Conservation (phyloP, 2,113 vertebrate species). For the Saguinus midas region DNA sequence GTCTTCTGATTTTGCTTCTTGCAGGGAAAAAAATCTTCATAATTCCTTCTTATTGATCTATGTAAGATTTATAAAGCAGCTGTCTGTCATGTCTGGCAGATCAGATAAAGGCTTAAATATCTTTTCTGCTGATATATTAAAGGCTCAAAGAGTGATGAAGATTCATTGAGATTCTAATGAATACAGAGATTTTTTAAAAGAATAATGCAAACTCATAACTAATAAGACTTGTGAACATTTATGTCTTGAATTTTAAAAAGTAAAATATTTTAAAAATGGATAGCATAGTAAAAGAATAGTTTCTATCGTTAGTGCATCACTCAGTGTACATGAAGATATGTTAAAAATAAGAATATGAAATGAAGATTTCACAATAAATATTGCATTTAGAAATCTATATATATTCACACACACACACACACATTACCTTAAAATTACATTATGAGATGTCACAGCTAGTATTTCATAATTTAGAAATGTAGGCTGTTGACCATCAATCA, state of each 20-base stretch:
- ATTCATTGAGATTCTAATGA: not conserved
- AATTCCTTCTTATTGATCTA: not conserved
- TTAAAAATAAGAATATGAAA: not conserved
- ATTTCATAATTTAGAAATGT: not conserved
- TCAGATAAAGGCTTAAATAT: not conserved
- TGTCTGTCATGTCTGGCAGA: not conserved
- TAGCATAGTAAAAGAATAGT: not conserved
- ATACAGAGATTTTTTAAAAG: not conserved
- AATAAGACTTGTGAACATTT: not conserved
- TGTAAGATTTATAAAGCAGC: slow-evolving; percentile 1
- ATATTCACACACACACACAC: not conserved
- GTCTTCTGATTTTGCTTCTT: not conserved
- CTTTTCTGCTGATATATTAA: not conserved
- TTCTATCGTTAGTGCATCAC: not conserved
- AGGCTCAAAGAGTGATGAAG: not conserved
- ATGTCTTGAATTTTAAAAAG: not conserved
- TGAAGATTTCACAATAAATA: not conserved
- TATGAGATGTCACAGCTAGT: not conserved
- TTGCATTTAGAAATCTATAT: not conserved
- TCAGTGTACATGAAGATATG: not conserved
- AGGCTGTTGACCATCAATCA: not conserved
- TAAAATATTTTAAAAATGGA: not conserved
- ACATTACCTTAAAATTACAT: not conserved
- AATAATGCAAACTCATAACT: not conserved
- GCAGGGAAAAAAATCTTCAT: not conserved